These are phyloP conservation scores for Andrena bicolor DNA, from an alignment of 2,888 invertebrate species.

Conservation along the genomic window DNA sequence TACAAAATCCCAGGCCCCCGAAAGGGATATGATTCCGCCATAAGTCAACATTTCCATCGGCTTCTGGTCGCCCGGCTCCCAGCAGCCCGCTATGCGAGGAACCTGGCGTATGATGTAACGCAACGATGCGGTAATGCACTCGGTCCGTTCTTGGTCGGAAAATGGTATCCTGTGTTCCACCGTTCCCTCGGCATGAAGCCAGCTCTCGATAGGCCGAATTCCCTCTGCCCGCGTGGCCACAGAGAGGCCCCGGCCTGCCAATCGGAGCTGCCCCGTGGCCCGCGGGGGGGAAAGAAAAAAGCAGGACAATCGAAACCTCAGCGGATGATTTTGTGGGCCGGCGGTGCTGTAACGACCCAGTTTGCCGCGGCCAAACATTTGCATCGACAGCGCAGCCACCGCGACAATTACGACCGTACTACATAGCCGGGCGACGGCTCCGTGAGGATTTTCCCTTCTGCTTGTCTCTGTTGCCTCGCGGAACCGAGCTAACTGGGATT, in stretches of 20 bases:
- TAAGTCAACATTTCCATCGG: constrained; percentile 8
- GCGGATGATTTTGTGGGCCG: constrained; percentile 4
- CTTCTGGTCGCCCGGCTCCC: not conserved
- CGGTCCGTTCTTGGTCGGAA: not conserved
- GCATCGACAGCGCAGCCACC: constrained; percentile 17
- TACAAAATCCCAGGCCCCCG: too few relatives aligned
- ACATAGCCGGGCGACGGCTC: constrained; percentile 7
- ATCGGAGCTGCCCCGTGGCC: constrained; percentile 1
- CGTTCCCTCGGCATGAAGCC: constrained; percentile 40
- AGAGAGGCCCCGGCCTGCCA: not conserved
- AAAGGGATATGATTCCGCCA: not conserved
- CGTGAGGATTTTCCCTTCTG: constrained; percentile 14
- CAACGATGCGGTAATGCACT: constrained; percentile 26
- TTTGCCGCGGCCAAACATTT: constrained; percentile 41
- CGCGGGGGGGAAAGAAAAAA: constrained; percentile 18
- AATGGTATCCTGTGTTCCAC: constrained; percentile 38
- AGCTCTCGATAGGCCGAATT: constrained; percentile 37
- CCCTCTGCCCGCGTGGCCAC: constrained; percentile 6
- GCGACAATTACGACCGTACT: constrained; percentile 25
- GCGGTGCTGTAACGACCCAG: constrained; percentile 13
- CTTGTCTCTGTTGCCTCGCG: not conserved
- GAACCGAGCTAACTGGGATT: constrained; percentile 15
- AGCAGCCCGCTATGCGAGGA: not conserved
- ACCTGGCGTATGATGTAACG: constrained; percentile 13
- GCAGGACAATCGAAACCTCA: constrained; percentile 29